Conservation (phyloP, 2,888 invertebrate genomes). For the Aleiodes alternator region DNA sequence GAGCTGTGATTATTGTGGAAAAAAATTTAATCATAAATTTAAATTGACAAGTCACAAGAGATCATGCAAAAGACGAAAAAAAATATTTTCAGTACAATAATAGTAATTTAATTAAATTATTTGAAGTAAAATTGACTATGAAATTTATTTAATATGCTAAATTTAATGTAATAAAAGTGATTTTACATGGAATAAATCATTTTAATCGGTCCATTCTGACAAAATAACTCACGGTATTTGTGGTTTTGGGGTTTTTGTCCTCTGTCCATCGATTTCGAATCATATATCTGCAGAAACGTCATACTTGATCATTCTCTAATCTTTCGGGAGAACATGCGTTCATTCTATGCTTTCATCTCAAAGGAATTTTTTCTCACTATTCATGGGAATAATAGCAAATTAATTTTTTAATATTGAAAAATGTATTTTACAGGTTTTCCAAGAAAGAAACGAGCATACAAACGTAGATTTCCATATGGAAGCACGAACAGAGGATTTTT, state of each 20-base stretch:
- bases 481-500: too few relatives aligned
- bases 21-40: constrained; percentile 61
- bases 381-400: too few relatives aligned
- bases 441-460: too few relatives aligned
- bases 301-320: too few relatives aligned
- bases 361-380: too few relatives aligned
- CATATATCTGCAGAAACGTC: neutral
- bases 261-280: neutral
- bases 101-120: neutral
- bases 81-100: constrained; percentile 14
- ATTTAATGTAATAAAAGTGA: constrained; percentile 2
- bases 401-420: too few relatives aligned
- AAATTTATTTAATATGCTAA: neutral
- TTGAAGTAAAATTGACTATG: neutral
- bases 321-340: too few relatives aligned
- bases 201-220: neutral
- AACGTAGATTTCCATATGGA: too few relatives aligned
- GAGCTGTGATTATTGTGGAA: constrained; percentile 64
- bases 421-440: too few relatives aligned
- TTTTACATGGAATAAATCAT: neutral
- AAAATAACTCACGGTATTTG: too few relatives aligned
- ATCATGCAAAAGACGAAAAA: constrained; percentile 56
- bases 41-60: constrained; percentile 58
- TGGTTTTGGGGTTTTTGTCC: neutral
- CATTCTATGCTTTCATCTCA: too few relatives aligned